Conservation (phyloP, 2,797 vertebrate species). For the Pagetopsis macropterus region DNA sequence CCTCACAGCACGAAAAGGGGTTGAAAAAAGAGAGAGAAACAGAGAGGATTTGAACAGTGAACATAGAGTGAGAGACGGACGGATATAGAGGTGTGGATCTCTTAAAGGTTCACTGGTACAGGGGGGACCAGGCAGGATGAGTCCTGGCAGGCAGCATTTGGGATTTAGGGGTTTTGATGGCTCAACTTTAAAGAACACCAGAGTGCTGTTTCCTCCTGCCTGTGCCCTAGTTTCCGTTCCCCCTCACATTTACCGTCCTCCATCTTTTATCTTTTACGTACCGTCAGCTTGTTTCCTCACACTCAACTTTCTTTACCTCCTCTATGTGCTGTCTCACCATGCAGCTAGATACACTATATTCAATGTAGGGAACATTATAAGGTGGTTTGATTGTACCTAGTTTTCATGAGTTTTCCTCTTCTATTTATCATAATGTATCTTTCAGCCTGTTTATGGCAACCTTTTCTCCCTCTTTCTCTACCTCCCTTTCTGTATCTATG, state of each 20-base stretch:
- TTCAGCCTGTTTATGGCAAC: conserved; percentile 14
- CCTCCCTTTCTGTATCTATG: conserved; percentile 6
- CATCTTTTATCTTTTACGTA: conserved; percentile 42
- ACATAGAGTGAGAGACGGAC: conserved; percentile 29
- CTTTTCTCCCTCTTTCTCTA: neutral
- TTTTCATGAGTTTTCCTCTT: conserved; percentile 4
- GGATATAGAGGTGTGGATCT: conserved; percentile 36
- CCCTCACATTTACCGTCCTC: conserved; percentile 22
- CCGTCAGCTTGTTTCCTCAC: conserved; percentile 34
- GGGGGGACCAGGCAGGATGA: conserved; percentile 40
- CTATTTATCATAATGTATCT: neutral
- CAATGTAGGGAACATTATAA: conserved; percentile 2
- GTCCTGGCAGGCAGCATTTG: conserved; percentile 50
- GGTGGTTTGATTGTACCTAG: neutral
- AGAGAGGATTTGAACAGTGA: neutral
- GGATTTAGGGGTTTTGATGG: conserved; percentile 58
- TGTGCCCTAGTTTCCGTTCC: conserved; percentile 60
- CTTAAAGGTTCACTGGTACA: conserved; percentile 45
- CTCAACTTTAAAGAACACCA: conserved; percentile 68
- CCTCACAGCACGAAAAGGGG: neutral
- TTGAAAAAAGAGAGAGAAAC: neutral
- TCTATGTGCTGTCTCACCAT: conserved; percentile 5
- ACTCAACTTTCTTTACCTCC: conserved; percentile 23
- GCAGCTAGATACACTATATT: neutral
- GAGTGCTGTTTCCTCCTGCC: conserved; percentile 39